phyloP scores from a whole-genome alignment of 1,140 invertebrate species.

The Procambarus clarkii region DNA sequence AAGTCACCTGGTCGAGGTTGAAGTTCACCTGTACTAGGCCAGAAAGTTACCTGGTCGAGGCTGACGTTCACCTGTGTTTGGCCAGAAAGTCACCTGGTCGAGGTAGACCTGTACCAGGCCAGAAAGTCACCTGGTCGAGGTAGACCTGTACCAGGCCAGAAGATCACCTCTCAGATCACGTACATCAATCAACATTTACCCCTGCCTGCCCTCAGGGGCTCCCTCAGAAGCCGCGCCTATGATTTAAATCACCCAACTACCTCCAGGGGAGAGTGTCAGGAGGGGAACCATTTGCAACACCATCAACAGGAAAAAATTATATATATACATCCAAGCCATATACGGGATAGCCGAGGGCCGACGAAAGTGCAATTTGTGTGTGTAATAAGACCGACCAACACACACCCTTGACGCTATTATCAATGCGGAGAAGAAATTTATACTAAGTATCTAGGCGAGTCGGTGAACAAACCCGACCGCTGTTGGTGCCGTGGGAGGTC shows the following conservation, averaged over 20 bases:
- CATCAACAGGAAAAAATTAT: conserved; percentile 3
- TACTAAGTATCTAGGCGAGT: conserved; percentile 8
- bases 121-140: neutral
- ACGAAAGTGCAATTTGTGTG: conserved; percentile 14
- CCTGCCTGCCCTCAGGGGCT: neutral
- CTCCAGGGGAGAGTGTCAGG: neutral
- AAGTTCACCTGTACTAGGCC: too few relatives aligned
- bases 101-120: neutral
- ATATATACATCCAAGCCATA: neutral
- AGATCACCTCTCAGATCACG: neutral
- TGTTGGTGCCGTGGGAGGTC: too few relatives aligned
- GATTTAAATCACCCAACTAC: conserved; percentile 31
- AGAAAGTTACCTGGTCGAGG: neutral
- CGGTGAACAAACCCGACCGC: neutral
- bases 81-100: neutral
- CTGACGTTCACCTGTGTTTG: neutral
- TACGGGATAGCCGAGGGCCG: neutral
- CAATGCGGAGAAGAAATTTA: neutral
- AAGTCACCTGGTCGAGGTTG: too few relatives aligned
- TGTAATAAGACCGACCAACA: conserved; percentile 3
- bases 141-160: too few relatives aligned
- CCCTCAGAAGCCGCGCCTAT: neutral
- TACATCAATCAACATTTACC: neutral
- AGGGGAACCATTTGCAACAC: conserved; percentile 24
- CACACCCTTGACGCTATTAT: neutral